Evolutionary conservation across 64 coral and sea anemone species (phyloP).

Genomic region (Montipora foliosa): DNA sequence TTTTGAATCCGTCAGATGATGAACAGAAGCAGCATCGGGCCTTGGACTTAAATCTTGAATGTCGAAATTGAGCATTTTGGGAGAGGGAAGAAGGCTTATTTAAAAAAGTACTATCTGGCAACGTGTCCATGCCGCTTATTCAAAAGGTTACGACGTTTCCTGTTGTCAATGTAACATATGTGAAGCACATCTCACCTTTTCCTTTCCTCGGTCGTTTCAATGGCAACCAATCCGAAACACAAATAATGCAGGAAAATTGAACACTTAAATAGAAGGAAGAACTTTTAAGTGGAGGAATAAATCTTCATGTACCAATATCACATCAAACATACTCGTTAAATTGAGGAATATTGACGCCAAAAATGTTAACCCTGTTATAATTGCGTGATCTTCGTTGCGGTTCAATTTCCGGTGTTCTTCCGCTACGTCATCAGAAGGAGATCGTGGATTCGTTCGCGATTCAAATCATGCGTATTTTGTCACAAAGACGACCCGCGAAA

Average conservation of each 20-base stretch:
- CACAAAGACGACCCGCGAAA: constrained; percentile 28
- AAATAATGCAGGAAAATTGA: background rate
- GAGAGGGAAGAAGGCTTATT: no score
- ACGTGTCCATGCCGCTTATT: background rate
- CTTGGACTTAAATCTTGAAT: no score
- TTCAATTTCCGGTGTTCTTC: constrained; percentile 32
- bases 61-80: no score
- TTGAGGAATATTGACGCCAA: background rate
- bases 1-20: no score
- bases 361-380: background rate
- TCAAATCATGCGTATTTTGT: constrained; percentile 33
- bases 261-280: background rate
- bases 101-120: no score
- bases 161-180: background rate
- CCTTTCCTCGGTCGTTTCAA: background rate
- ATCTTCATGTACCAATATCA: background rate
- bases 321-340: background rate
- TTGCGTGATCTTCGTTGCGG: background rate
- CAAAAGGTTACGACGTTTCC: background rate
- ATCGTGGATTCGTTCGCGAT: constrained; percentile 52
- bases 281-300: background rate
- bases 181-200: background rate
- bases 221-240: background rate
- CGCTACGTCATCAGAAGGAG: constrained; percentile 71
- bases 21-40: no score